A percentile compares a stretch with the other conserved stretches of the same genome.
These are phyloP conservation scores for Mus musculus DNA, from an alignment of 2,113 vertebrate species.

Conservation along the genomic window GRCm39 chrX:44390001-44390500, in stretches of 20 bases:
- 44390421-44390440: background rate
- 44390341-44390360: background rate
- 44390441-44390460: background rate
- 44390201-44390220: background rate
- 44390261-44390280: background rate
- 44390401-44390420: background rate
- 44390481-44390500: background rate
- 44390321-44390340: background rate
- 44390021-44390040: background rate
- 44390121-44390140: background rate
- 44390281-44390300: background rate
- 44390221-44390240: background rate
- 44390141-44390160: background rate
- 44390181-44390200: background rate
- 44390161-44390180: background rate
- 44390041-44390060: background rate
- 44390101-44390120: background rate
- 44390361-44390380: background rate
- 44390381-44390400: background rate
- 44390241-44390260: background rate
- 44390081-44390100: background rate
- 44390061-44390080: background rate
- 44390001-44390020: background rate
- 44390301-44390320: background rate
- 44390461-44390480: background rate